Conservation (phyloP, 2,113 vertebrate species). For the Centropus bengalensis region DNA sequence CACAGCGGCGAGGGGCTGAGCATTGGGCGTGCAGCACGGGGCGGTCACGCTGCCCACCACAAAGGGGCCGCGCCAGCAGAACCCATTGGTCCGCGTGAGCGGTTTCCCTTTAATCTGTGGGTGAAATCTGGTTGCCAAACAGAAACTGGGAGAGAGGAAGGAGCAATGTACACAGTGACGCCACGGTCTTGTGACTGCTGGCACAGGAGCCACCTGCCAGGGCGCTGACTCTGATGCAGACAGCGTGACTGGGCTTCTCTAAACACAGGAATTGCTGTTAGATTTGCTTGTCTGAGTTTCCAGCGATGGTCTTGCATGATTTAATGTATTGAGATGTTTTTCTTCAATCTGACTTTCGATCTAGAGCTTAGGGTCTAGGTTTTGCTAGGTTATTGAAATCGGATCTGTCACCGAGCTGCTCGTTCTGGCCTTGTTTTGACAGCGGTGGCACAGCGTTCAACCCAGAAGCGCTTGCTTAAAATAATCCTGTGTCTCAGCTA, state of each 20-base stretch:
- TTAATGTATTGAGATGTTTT: neutral
- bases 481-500: neutral
- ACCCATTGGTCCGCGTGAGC: rapidly evolving
- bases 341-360: neutral
- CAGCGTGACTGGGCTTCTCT: neutral
- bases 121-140: neutral
- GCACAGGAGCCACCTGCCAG: slow-evolving; percentile 66
- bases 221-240: neutral
- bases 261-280: neutral
- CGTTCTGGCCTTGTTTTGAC: neutral
- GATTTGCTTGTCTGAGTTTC: neutral
- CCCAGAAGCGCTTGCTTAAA: neutral
- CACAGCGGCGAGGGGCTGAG: rapidly evolving
- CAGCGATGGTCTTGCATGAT: neutral
- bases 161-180: slow-evolving; percentile 64
- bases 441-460: neutral
- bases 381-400: neutral
- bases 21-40: rapidly evolving
- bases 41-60: neutral
- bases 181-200: slow-evolving; percentile 76
- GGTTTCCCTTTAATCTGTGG: neutral
- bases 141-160: slow-evolving; percentile 30
- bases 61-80: neutral
- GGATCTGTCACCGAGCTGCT: neutral
- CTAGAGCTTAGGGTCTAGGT: neutral